phyloP scores from a whole-genome alignment of 2,888 invertebrate species.

The Callyntrura guangdongensis region DNA sequence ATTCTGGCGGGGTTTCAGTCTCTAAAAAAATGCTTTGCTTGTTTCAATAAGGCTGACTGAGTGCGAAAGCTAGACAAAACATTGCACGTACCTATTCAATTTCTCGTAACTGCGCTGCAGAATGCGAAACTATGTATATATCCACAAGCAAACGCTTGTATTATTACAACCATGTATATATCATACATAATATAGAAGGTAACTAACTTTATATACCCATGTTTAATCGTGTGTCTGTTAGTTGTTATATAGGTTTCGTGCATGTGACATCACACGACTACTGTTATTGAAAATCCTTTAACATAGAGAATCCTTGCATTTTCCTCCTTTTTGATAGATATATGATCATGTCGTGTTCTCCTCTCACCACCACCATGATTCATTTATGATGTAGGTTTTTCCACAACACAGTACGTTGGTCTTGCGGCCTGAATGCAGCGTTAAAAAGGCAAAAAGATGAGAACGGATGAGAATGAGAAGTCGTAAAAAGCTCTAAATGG shows the following conservation, averaged over 20 bases:
- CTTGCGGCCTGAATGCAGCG: conserved; percentile 18
- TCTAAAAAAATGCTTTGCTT: conserved; percentile 43
- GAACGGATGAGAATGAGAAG: conserved; percentile 12
- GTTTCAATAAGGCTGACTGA: conserved; percentile 13
- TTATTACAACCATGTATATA: background rate
- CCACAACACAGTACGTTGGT: background rate
- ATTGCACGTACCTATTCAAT: background rate
- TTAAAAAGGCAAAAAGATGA: conserved; percentile 24
- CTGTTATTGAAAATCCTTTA: conserved; percentile 25
- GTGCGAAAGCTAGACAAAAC: conserved; percentile 4
- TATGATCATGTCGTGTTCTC: background rate
- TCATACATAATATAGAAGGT: background rate
- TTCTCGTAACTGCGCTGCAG: background rate
- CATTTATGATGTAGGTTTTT: background rate
- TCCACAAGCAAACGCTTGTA: background rate
- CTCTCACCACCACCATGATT: background rate
- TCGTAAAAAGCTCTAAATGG: conserved; percentile 45
- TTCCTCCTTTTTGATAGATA: background rate
- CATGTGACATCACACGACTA: background rate
- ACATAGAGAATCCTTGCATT: conserved; percentile 37
- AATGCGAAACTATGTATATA: background rate
- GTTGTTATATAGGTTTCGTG: background rate
- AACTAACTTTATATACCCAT: background rate
- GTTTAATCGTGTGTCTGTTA: background rate
- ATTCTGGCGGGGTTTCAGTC: conserved; percentile 71